Conservation (phyloP, 2,888 invertebrate species). For the Coecobrya sp. region DNA sequence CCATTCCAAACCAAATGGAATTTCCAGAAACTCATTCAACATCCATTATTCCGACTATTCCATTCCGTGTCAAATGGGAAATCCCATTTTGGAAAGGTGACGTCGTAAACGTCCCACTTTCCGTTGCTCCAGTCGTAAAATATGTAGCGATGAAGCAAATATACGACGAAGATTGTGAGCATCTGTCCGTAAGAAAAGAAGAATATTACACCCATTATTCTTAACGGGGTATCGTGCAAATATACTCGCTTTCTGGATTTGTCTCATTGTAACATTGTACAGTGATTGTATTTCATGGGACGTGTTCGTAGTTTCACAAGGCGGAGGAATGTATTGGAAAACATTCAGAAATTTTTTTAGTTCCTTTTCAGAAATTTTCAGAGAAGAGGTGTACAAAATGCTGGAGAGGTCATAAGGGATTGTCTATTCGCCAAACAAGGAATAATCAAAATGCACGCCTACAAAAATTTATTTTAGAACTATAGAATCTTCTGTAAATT, state of each 20-base stretch:
- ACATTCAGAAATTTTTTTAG: no score
- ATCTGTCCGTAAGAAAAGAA: not conserved
- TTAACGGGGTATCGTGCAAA: not conserved
- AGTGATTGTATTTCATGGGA: not conserved
- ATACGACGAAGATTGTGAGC: not conserved
- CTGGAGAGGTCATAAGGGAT: no score
- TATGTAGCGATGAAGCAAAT: not conserved
- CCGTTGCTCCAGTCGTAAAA: not conserved
- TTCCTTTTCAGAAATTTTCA: no score
- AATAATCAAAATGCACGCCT: no score
- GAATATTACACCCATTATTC: not conserved
- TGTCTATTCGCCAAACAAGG: no score
- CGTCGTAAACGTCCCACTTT: not conserved
- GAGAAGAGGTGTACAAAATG: no score
- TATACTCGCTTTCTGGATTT: not conserved
- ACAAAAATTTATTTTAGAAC: no score
- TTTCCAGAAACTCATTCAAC: not conserved
- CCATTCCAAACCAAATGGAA: not conserved
- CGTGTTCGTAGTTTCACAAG: not conserved
- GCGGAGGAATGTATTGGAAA: no score
- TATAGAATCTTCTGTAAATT: no score
- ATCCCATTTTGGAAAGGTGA: not conserved
- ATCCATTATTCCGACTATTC: not conserved
- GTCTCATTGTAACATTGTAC: not conserved
- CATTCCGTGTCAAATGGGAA: not conserved